Evolutionary conservation across 2,113 vertebrate species (phyloP).

Genomic region (Cisticola juncidis): DNA sequence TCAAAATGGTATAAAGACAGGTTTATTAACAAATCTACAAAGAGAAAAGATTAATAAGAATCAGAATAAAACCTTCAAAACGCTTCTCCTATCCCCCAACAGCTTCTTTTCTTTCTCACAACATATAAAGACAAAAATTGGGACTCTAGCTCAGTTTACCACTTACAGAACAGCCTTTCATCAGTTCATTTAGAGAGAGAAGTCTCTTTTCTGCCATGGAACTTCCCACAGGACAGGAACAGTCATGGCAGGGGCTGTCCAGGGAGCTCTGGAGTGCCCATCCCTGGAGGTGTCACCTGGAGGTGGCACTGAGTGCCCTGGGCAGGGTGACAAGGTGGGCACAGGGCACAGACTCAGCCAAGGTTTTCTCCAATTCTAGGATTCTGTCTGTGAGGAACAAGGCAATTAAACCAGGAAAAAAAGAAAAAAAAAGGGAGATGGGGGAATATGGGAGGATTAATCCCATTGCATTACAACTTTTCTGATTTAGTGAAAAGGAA

Average conservation of each 20-base stretch:
- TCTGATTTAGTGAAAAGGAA: constrained; percentile 71
- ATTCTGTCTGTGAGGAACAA: background rate
- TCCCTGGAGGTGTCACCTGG: background rate
- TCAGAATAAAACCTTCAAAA: background rate
- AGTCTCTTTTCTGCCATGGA: background rate
- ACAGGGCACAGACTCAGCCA: fast-evolving
- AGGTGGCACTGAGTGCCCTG: background rate
- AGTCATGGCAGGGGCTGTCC: background rate
- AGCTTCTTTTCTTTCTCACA: background rate
- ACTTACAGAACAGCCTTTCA: background rate
- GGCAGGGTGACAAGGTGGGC: background rate
- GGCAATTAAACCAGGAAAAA: constrained; percentile 46
- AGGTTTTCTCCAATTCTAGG: background rate
- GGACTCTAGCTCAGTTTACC: background rate
- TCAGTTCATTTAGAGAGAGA: background rate
- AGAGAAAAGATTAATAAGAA: background rate
- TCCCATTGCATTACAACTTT: constrained; percentile 49
- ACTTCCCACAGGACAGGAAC: background rate
- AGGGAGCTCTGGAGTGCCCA: background rate
- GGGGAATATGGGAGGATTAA: constrained; percentile 26
- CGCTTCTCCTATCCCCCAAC: background rate
- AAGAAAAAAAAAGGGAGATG: background rate
- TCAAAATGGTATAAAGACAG: background rate
- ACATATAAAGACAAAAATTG: background rate
- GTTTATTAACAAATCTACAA: background rate